Evolutionary conservation across 2,797 vertebrate genomes (phyloP).

Genomic region (Helarctos malayanus): DNA sequence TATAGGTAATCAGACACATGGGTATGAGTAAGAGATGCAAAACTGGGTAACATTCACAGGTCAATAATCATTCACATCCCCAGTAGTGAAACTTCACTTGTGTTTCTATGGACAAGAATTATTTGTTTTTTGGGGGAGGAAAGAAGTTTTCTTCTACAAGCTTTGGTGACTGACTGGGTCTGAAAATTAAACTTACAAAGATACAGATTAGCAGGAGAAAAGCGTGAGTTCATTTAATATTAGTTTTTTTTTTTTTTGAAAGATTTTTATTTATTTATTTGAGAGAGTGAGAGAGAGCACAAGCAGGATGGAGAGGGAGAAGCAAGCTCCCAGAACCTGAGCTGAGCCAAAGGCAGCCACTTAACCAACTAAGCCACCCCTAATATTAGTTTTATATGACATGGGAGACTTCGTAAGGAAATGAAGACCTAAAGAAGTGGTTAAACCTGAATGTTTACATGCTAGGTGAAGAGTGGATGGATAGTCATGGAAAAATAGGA

Average conservation of each 20-base stretch:
- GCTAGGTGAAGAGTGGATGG: too few relatives aligned
- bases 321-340: too few relatives aligned
- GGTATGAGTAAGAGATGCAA: background rate
- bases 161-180: background rate
- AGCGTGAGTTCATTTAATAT: background rate
- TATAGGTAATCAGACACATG: background rate
- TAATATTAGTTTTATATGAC: background rate
- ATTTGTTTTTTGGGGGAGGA: background rate
- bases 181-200: constrained; percentile 9
- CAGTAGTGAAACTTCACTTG: background rate
- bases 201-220: background rate
- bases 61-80: background rate
- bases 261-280: too few relatives aligned
- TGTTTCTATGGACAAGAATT: background rate
- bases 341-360: too few relatives aligned
- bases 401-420: background rate
- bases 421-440: background rate
- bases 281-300: too few relatives aligned
- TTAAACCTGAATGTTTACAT: background rate
- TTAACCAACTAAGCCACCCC: too few relatives aligned
- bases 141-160: background rate
- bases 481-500: background rate
- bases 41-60: background rate
- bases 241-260: background rate
- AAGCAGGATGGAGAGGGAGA: too few relatives aligned